A percentile compares a stretch with the other conserved stretches of the same genome.
Evolutionary conservation across 2,797 vertebrate species (phyloP).

Genomic region (Thripadectes ignobilis): DNA sequence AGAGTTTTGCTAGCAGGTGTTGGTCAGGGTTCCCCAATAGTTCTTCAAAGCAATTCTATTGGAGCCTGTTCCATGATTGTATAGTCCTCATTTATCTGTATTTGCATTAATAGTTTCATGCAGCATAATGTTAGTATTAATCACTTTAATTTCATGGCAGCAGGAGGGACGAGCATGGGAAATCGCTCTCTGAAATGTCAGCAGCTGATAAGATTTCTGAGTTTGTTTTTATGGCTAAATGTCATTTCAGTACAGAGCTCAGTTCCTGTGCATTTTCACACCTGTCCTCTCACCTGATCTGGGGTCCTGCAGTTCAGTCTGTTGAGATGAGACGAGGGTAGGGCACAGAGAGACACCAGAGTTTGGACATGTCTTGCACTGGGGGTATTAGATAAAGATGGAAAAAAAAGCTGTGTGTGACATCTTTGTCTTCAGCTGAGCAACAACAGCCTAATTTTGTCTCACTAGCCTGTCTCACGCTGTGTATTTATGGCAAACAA

Average conservation of each 20-base stretch:
- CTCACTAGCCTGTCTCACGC: background rate
- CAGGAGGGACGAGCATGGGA: background rate
- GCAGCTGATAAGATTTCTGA: background rate
- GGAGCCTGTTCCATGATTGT: background rate
- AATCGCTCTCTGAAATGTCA: background rate
- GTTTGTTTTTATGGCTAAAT: background rate
- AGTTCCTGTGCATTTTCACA: background rate
- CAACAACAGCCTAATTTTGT: background rate
- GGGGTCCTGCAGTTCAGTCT: background rate
- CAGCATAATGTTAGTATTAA: background rate
- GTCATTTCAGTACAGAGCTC: background rate
- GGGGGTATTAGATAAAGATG: background rate
- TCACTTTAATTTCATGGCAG: background rate
- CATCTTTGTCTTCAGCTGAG: background rate
- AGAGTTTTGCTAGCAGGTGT: background rate
- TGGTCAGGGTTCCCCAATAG: background rate
- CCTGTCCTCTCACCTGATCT: fast-evolving
- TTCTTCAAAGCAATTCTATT: background rate
- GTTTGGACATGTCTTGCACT: background rate
- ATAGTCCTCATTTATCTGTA: background rate
- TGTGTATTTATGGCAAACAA: fast-evolving
- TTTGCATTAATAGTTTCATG: background rate
- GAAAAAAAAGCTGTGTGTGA: background rate
- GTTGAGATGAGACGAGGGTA: background rate
- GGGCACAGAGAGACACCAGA: background rate